phyloP scores from a whole-genome alignment of 2,797 vertebrate genomes.

The Alcedo atthis region DNA sequence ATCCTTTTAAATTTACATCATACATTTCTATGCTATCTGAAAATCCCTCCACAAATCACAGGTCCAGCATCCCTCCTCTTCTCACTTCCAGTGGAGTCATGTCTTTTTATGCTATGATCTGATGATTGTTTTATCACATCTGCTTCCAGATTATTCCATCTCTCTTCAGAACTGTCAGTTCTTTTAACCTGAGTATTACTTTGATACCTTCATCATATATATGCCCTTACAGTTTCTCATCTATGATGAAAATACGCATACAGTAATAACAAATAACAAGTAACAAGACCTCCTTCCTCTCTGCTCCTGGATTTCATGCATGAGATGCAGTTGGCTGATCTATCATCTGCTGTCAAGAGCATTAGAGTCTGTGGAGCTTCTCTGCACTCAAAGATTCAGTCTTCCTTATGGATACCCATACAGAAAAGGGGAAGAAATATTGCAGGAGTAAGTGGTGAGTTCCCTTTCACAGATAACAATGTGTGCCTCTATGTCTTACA shows the following conservation, averaged over 20 bases:
- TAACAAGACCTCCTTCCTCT: neutral
- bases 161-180: neutral
- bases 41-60: neutral
- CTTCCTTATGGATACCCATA: rapidly evolving
- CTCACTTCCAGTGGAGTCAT: neutral
- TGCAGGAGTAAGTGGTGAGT: no score
- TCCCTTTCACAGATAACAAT: neutral
- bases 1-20: neutral
- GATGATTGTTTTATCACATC: neutral
- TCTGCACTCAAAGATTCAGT: neutral
- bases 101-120: neutral
- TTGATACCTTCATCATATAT: neutral
- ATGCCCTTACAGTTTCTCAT: neutral
- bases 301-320: neutral
- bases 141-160: neutral
- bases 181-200: neutral
- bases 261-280: neutral
- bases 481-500: neutral
- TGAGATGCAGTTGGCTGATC: neutral
- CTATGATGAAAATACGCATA: neutral
- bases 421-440: neutral
- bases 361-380: neutral
- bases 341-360: neutral
- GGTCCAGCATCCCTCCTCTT: neutral
- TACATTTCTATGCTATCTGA: neutral